Evolutionary conservation across 2,797 vertebrate genomes (phyloP).

Genomic region (Hydrocynus forskahlii): DNA sequence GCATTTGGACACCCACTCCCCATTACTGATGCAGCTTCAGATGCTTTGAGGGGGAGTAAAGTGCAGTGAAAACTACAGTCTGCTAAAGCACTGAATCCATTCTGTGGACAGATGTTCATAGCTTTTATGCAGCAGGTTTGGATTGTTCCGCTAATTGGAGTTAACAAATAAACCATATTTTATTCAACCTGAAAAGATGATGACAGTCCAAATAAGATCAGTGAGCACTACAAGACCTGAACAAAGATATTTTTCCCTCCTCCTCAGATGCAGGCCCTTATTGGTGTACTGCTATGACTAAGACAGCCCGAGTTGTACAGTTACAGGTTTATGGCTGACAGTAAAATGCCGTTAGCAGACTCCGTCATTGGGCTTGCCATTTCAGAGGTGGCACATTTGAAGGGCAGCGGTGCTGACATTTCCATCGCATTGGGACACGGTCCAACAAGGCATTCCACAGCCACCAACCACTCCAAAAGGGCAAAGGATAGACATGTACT

Average conservation of each 20-base stretch:
- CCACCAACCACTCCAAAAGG: constrained; percentile 43
- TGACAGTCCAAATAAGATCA: background rate
- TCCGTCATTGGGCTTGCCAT: constrained; percentile 47
- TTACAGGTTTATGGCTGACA: background rate
- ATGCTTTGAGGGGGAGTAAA: constrained; percentile 26
- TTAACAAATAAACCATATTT: constrained; percentile 11
- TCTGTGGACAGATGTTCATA: constrained; percentile 46
- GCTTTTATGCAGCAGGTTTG: constrained; percentile 35
- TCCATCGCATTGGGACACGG: constrained; percentile 32
- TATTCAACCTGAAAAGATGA: constrained; percentile 10
- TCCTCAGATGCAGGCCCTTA: background rate
- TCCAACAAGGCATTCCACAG: constrained; percentile 50
- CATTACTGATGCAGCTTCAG: constrained; percentile 47
- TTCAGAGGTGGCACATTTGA: constrained; percentile 53
- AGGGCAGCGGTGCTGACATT: constrained; percentile 56
- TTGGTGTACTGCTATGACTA: background rate
- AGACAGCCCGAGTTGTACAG: background rate
- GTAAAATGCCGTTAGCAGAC: constrained; percentile 24
- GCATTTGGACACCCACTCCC: constrained; percentile 41
- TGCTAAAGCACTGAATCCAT: background rate
- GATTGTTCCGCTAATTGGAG: constrained; percentile 21
- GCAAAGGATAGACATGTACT: constrained; percentile 48
- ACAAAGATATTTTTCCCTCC: background rate
- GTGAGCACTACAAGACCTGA: background rate
- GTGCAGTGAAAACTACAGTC: constrained; percentile 22